Conservation (phyloP, 2,113 vertebrate species). For the Corydoras sp. region DNA sequence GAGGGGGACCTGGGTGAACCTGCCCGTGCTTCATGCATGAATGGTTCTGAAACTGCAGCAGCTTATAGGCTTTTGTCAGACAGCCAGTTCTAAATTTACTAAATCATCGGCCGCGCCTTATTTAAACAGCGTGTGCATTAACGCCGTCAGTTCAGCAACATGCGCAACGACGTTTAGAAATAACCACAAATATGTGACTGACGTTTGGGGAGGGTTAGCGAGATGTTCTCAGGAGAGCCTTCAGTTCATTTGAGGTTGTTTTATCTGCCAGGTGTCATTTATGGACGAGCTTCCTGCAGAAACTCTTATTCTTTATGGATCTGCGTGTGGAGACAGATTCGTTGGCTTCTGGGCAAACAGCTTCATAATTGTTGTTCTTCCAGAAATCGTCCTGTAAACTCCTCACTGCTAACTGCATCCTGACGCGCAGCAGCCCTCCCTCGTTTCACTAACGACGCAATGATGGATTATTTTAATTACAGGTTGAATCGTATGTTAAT, state of each 20-base stretch:
- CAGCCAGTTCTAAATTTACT: slow-evolving; percentile 15
- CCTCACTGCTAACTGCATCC: too few relatives aligned
- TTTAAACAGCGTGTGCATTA: slow-evolving; percentile 4
- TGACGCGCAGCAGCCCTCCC: too few relatives aligned
- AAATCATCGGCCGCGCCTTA: slow-evolving; percentile 8
- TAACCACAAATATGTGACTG: slow-evolving; percentile 21
- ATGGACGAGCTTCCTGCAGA: slow-evolving; percentile 37
- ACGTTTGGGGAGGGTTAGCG: neutral
- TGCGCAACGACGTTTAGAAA: neutral
- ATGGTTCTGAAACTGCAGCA: slow-evolving; percentile 1
- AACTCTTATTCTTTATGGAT: slow-evolving; percentile 33
- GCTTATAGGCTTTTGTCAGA: slow-evolving; percentile 8
- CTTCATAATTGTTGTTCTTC: slow-evolving; percentile 37
- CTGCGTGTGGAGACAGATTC: slow-evolving; percentile 49
- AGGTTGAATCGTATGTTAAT: too few relatives aligned
- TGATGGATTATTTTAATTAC: too few relatives aligned
- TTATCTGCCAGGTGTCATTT: slow-evolving; percentile 42
- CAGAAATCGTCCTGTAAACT: slow-evolving; percentile 2
- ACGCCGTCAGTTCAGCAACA: neutral
- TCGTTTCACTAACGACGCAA: too few relatives aligned
- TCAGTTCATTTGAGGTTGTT: slow-evolving; percentile 38
- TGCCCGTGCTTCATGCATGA: slow-evolving; percentile 18
- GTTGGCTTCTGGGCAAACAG: slow-evolving; percentile 24
- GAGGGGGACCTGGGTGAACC: slow-evolving; percentile 9
- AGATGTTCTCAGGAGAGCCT: slow-evolving; percentile 23